Percentiles rank a stretch among this genome's conserved stretches.
Conservation (phyloP, 2,888 invertebrate genomes). For the Fragum fragum region DNA sequence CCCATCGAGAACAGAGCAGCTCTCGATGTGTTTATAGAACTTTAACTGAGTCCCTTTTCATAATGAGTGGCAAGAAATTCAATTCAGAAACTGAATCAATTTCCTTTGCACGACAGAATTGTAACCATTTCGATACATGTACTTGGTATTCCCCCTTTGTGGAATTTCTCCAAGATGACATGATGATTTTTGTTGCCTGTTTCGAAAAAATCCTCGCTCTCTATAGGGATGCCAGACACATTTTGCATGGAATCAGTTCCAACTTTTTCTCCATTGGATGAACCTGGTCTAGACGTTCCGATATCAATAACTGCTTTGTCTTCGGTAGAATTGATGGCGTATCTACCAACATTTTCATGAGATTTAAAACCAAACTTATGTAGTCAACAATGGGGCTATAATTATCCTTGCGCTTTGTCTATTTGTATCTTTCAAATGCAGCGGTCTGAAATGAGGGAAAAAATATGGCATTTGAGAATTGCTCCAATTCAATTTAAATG, state of each 20-base stretch:
- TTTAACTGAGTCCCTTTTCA: conserved; percentile 46
- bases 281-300: not conserved
- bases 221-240: conserved; percentile 21
- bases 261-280: conserved; percentile 45
- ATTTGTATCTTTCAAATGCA: conserved; percentile 33
- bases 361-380: conserved; percentile 37
- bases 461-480: conserved; percentile 29
- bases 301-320: not conserved
- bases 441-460: conserved; percentile 60
- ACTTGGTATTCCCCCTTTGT: conserved; percentile 56
- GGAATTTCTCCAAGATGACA: conserved; percentile 51
- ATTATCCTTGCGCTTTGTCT: conserved; percentile 26
- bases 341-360: conserved; percentile 33
- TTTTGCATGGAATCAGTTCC: conserved; percentile 37
- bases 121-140: conserved; percentile 63
- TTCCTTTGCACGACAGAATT: conserved; percentile 51
- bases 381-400: conserved; percentile 45
- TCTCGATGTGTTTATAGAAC: conserved; percentile 53
- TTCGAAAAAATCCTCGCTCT: conserved; percentile 37
- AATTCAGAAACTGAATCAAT: conserved; percentile 52
- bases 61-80: conserved; percentile 49
- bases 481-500: conserved; percentile 30
- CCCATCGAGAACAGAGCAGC: conserved; percentile 51
- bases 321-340: conserved; percentile 26
- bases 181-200: conserved; percentile 39